These are phyloP conservation scores for Temnothorax rugatulus DNA, from an alignment of 2,888 invertebrate species.

Conservation along the genomic window DNA sequence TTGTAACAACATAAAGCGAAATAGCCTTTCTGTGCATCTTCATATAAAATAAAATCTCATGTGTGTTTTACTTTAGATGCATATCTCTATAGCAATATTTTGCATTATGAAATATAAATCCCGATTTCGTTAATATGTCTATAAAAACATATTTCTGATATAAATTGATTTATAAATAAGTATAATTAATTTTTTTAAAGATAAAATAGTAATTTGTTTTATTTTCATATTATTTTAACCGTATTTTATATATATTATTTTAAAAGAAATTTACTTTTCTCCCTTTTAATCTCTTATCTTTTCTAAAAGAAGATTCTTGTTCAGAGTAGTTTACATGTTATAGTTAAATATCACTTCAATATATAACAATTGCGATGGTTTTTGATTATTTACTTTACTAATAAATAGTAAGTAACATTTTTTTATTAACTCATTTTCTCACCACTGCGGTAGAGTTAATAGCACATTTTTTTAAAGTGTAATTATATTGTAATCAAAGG, in stretches of 20 bases:
- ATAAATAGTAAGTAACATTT: no score
- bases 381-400: no score
- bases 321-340: background rate
- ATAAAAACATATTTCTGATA: background rate
- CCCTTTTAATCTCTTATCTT: background rate
- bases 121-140: background rate
- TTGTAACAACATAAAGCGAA: slow-evolving; percentile 55
- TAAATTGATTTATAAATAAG: background rate
- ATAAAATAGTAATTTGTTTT: background rate
- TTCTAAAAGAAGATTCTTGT: background rate
- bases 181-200: background rate
- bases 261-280: background rate
- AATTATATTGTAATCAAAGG: no score
- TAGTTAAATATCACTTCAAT: background rate
- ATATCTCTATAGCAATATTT: slow-evolving; percentile 33
- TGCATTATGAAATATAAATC: slow-evolving; percentile 23
- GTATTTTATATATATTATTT: background rate
- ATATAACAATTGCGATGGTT: background rate
- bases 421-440: no score
- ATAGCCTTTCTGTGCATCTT: slow-evolving; percentile 38
- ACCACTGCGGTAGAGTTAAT: no score
- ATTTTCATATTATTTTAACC: background rate
- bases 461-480: no score
- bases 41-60: slow-evolving; percentile 16
- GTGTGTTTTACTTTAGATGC: slow-evolving; percentile 30